Conservation (phyloP, 2,113 vertebrate genomes). For the Meles meles region DNA sequence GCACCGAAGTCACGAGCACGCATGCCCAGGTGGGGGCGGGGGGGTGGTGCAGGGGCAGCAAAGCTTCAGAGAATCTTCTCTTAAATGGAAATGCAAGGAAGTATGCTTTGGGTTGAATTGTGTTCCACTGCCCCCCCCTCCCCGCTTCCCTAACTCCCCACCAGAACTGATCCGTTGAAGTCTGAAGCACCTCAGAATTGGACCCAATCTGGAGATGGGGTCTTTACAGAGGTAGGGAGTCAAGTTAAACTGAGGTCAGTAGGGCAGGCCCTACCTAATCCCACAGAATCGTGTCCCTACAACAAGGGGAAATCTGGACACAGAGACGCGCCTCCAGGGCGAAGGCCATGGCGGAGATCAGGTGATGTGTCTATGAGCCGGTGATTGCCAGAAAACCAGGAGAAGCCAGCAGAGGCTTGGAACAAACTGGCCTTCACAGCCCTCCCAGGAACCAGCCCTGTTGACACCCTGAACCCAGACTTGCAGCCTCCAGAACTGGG, state of each 20-base stretch:
- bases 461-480: background rate
- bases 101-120: background rate
- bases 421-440: no score
- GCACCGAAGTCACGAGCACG: accelerated
- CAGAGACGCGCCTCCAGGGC: background rate
- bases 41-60: accelerated
- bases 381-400: background rate
- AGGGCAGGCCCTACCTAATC: background rate
- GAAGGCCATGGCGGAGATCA: accelerated
- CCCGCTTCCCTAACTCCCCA: background rate
- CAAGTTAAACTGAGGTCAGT: background rate
- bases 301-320: background rate
- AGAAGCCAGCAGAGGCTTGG: background rate
- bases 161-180: background rate
- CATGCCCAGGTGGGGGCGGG: background rate
- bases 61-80: background rate
- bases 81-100: background rate
- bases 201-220: background rate
- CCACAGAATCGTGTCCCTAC: background rate
- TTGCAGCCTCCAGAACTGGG: background rate
- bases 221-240: background rate
- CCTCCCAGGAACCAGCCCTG: background rate
- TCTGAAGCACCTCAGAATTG: background rate
- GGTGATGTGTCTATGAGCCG: background rate
- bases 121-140: background rate